Conservation (phyloP, 2,888 invertebrate genomes). For the Zonitis immaculata region DNA sequence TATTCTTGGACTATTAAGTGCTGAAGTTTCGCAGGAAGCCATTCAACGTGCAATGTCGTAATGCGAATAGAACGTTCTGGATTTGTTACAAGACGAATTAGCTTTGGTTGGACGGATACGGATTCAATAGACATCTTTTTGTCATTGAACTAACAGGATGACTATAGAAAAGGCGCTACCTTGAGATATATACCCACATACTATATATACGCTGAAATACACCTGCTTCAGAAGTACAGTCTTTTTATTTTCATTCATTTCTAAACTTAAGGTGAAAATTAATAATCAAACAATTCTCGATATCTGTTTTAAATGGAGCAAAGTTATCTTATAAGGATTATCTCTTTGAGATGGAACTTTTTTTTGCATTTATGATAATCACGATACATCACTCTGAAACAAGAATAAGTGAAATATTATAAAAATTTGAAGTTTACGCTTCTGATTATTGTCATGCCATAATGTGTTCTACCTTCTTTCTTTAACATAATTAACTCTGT, state of each 20-base stretch:
- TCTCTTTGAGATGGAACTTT: too few relatives aligned
- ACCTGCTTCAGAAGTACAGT: background rate
- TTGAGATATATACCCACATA: background rate
- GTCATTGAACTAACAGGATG: constrained; percentile 3
- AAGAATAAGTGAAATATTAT: too few relatives aligned
- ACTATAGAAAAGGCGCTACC: background rate
- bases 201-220: background rate
- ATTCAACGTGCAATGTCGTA: constrained; percentile 6
- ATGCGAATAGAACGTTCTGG: constrained; percentile 4
- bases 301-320: too few relatives aligned
- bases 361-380: too few relatives aligned
- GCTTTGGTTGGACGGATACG: constrained; percentile 2
- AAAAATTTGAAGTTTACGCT: too few relatives aligned
- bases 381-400: too few relatives aligned
- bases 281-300: too few relatives aligned
- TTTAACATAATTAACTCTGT: background rate
- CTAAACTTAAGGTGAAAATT: too few relatives aligned
- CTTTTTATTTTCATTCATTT: too few relatives aligned
- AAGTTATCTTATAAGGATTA: too few relatives aligned
- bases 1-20: constrained; percentile 7
- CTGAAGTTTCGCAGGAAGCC: constrained; percentile 7
- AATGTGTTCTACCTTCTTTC: too few relatives aligned
- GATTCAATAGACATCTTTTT: constrained; percentile 5
- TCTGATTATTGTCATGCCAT: too few relatives aligned
- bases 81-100: constrained; percentile 6